Conservation (phyloP, 2,888 invertebrate species). For the Onthophagus sagittarius region DNA sequence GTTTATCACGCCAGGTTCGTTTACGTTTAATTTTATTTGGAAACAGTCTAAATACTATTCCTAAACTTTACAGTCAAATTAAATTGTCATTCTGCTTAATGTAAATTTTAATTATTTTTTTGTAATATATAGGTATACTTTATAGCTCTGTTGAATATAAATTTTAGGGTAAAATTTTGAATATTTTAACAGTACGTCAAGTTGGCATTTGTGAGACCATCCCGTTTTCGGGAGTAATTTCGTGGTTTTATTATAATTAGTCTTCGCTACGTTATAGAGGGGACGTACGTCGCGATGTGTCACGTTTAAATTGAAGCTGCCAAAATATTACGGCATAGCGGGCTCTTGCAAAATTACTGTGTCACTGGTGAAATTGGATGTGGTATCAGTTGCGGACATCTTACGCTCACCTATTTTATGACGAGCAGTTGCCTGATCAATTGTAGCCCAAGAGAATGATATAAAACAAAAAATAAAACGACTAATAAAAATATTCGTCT, state of each 20-base stretch:
- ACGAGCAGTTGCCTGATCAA: neutral
- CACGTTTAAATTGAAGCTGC: constrained; percentile 12
- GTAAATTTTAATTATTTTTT: too few species aligned
- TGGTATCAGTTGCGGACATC: neutral
- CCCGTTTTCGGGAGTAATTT: constrained; percentile 16
- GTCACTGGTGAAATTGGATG: neutral
- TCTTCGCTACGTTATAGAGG: constrained; percentile 12
- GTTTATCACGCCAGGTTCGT: neutral
- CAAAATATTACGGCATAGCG: constrained; percentile 9
- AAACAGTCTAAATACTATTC: neutral
- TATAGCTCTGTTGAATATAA: too few species aligned
- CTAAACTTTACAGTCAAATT: neutral
- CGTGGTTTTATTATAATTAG: constrained; percentile 18
- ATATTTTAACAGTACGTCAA: neutral
- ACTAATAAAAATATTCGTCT: neutral
- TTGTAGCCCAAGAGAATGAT: neutral
- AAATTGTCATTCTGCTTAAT: too few species aligned
- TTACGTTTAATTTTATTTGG: neutral
- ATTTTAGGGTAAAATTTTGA: neutral
- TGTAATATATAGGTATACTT: too few species aligned
- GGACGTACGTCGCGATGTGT: constrained; percentile 4
- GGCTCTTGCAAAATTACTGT: neutral
- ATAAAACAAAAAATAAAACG: neutral
- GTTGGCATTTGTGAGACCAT: neutral
- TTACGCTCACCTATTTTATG: neutral